A percentile compares a stretch with the other conserved stretches of the same genome.
Evolutionary conservation across 2,113 vertebrate genomes (phyloP).

Genomic region (Hippocampus comes): DNA sequence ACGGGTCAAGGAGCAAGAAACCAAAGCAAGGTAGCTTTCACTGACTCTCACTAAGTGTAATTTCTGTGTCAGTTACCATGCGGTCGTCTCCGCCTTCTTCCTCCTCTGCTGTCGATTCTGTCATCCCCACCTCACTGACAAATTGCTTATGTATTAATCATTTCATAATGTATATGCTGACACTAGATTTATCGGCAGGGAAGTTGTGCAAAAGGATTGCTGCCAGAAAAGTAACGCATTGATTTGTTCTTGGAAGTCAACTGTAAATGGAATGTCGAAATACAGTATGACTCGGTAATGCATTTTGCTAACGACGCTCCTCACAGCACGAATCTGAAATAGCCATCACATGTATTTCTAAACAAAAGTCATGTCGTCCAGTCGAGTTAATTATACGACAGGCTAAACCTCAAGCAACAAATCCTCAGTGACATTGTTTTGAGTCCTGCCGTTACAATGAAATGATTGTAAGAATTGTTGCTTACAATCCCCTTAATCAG

Average conservation of each 20-base stretch:
- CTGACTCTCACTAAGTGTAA: conserved; percentile 16
- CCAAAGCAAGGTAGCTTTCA: conserved; percentile 80
- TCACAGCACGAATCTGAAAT: neutral
- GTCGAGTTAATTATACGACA: neutral
- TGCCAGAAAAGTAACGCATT: neutral
- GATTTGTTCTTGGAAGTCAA: neutral
- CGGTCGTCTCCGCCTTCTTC: conserved; percentile 5
- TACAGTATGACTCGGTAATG: neutral
- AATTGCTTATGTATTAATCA: neutral
- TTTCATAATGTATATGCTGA: neutral
- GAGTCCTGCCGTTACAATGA: neutral
- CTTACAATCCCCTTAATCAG: neutral
- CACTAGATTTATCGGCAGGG: neutral
- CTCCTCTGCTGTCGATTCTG: neutral
- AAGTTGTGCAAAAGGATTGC: neutral
- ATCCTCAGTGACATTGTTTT: neutral
- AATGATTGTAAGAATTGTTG: neutral
- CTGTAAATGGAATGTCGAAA: neutral
- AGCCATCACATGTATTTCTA: neutral
- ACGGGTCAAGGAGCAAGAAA: conserved; percentile 82
- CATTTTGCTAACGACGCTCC: neutral
- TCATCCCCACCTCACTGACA: conserved; percentile 2
- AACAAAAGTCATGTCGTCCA: neutral
- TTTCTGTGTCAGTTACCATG: conserved; percentile 4
- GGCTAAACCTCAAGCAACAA: neutral